phyloP scores from a whole-genome alignment of 2,113 vertebrate species.

The Quiscalus mexicanus region DNA sequence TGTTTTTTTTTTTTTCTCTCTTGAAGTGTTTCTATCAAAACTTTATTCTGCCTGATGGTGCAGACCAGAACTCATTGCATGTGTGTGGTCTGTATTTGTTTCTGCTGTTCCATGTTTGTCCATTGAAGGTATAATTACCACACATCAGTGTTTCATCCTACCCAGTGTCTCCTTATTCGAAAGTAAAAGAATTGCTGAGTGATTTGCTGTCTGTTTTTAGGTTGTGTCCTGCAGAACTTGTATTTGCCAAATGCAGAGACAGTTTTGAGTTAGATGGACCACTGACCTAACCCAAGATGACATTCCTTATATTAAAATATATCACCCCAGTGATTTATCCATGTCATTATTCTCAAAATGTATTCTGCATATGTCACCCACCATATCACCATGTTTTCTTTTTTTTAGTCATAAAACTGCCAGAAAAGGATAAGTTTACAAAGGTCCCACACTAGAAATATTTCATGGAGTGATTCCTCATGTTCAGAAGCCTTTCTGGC shows the following conservation, averaged over 20 bases:
- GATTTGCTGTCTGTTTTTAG: not conserved
- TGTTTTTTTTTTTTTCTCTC: not conserved
- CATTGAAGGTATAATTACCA: not conserved
- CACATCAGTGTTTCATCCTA: not conserved
- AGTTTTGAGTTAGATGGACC: not conserved
- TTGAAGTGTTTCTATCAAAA: not conserved
- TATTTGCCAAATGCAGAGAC: not conserved
- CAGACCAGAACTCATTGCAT: fast-evolving
- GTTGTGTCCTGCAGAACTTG: not conserved
- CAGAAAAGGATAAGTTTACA: not conserved
- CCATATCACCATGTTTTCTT: not conserved
- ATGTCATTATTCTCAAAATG: not conserved
- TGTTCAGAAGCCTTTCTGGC: not conserved
- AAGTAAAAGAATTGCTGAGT: not conserved
- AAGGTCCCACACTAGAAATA: not conserved
- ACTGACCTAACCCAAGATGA: not conserved
- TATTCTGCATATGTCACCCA: not conserved
- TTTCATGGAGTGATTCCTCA: not conserved
- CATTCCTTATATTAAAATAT: not conserved
- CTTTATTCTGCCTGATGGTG: not conserved
- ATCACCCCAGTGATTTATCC: not conserved
- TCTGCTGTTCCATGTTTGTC: not conserved
- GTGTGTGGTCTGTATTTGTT: not conserved
- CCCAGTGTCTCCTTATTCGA: not conserved
- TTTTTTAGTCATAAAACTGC: not conserved